Base-by-base conservation (phyloP, 2,797 vertebrate genomes). In the Fundulus diaphanus region DNA sequence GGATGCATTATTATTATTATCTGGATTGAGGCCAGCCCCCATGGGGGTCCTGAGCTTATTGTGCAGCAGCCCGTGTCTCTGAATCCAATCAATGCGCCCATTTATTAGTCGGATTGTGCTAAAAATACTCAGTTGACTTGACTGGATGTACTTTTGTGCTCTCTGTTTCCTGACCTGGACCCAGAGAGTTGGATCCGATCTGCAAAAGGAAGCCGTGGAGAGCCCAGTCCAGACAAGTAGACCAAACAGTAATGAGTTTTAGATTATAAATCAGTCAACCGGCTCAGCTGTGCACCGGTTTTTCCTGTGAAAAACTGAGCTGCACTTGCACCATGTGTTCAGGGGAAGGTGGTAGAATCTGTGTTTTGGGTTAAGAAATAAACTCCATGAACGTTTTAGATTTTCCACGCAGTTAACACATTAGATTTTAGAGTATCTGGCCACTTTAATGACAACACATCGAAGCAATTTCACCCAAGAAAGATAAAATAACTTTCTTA, bases 1-100 rank as follows among this genome's bases (percentile, higher is more conserved):
- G 79, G 85, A 79, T 77, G 74, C 72, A 73, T 90, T 92, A 88
- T 90, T 83, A 87, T 91, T 81, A 72, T 63, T 48, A 78, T 78
- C 48, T 92, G 85, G 79, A 72, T 57, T 70, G 74, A 85, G 74
- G 88, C 85, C 88, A 86, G 83, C 79, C 68, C 77, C 78, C 78
- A 70, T 76, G 68, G 82, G 80, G 76, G 70, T 42, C 49, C 35
- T 42, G 68, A 77, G 56, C 72, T 74, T 80, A 80, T 76, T 88
- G 78, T 77, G 77, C 74, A 78, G 80, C 76, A 68, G 72, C 72
- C 73, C 76, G 51, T 49, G 40, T 73, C 83, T 83, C 82, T 87
- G 88, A 89, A 88, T 87, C 82, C 74, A 77, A 31, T 87, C 80
- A 91, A 82, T 87, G 83, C 82, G 6, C 27, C 68, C 73, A 76